Base-by-base conservation (phyloP, 1,140 invertebrate genomes). In the Microvelia longipes region DNA sequence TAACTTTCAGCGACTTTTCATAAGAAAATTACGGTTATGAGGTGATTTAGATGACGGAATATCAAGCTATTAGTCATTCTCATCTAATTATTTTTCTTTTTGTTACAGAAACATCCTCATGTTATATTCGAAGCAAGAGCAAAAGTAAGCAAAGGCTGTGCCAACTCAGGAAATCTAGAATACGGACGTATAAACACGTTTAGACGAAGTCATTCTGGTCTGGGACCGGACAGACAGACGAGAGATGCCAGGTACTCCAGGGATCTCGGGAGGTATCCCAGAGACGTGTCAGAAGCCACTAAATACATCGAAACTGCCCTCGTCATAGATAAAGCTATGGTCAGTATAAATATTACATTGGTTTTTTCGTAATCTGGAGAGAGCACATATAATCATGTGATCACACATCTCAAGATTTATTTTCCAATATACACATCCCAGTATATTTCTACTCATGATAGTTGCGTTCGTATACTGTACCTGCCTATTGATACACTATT, bases 271-370 rank as follows among this genome's bases (percentile, higher is more conserved):
- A 68, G 75, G 61, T 71, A 70, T 26, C 68, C 71, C 62, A 70
- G 76, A 35, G 76, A 95, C 82, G 90, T 94, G 63, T 82, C 91
- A 50, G 90, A 93, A 78, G 88, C 90, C 73, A 91, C 90, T 67
- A 94, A 95, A 79, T 95, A 92, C 82, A 92, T 96, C 74, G 93
- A 96, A 82, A 91, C 92, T 73, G 93, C 92, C 64, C 85, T 95
- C 69, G 88, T 96, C 71, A 90, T 95, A 70, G 93, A 96, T 81
- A 93, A 93, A 80, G 90, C 91, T 28, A 94, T 96, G 93, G 87
- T 88, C 80, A 80, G 79, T 77, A 68, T 14, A 60, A n/a, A n/a
- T n/a, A n/a, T n/a, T n/a, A n/a, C n/a, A n/a, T n/a, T n/a, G n/a
- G n/a, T 63, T 64, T 61, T 0, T 66, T 60, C 64, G 13, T 28